Percentiles rank a stretch among this genome's conserved stretches.
Evolutionary conservation across 2,888 invertebrate genomes (phyloP).

Genomic region (Orchesellides sinensis): DNA sequence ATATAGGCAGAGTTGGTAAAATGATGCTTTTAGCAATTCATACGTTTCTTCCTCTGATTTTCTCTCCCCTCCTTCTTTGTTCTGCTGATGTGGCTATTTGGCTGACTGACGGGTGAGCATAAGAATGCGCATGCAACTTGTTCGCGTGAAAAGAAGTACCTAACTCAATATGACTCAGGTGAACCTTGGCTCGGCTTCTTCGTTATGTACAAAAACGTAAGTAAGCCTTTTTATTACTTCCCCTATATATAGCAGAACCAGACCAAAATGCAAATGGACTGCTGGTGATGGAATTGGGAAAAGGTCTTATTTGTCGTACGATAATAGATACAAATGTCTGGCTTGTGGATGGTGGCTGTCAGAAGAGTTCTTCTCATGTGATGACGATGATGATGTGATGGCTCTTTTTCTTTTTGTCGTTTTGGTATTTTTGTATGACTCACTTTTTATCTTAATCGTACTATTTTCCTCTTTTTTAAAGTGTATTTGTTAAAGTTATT

Average conservation of each 20-base stretch:
- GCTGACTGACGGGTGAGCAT: too few species aligned
- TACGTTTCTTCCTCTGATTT: slow-evolving; percentile 1
- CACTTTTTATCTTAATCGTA: too few species aligned
- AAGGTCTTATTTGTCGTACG: slow-evolving; percentile 11
- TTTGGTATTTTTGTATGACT: not conserved
- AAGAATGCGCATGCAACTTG: not conserved
- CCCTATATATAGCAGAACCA: not conserved
- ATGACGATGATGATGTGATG: slow-evolving; percentile 30
- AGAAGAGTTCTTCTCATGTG: too few species aligned
- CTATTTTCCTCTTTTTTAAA: too few species aligned
- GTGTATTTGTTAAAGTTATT: too few species aligned
- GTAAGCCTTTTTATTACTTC: not conserved
- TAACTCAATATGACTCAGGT: slow-evolving; percentile 46
- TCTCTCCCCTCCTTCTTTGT: slow-evolving; percentile 24
- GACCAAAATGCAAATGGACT: not conserved
- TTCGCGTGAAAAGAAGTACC: not conserved
- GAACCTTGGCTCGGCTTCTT: slow-evolving; percentile 43
- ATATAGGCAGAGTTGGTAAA: too few species aligned
- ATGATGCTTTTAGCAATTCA: not conserved
- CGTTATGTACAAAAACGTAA: too few species aligned
- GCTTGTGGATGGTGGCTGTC: not conserved
- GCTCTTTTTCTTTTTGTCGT: not conserved
- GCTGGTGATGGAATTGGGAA: slow-evolving; percentile 12
- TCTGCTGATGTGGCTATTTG: slow-evolving; percentile 2
- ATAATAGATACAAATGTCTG: not conserved